Base-by-base conservation (phyloP, 2,888 invertebrate species). In the Drosophila nigritarsus region DNA sequence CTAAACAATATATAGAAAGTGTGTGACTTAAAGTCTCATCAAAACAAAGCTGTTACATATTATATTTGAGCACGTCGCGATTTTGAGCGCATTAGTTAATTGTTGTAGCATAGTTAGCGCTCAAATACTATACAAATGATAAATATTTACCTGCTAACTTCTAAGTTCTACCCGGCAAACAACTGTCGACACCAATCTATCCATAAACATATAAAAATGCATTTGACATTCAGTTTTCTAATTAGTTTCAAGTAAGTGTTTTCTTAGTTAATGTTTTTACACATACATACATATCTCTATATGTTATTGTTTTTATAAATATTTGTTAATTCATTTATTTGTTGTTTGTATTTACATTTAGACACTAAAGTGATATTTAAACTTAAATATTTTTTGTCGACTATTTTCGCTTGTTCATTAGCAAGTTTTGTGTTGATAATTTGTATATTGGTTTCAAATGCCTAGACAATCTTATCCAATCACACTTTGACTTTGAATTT, bases 21-120 rank as follows among this genome's bases (percentile, higher is more conserved):
- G 53, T 78, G 75, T 64, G 87, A 89, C 83, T 89, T 53, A 40
- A 81, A 84, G 87, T 89, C 89, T 75, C 73, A 78, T 81, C 73
- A 78, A 78, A 81, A 65, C 40, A 66, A 81, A 63, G 69, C 73
- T 78, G 82, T 82, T 78, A 48, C 60, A 67, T 60, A 60, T 70
- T 30, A 64, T 50, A 68, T 54, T 64, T 50, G 61, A 69, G 66
- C 81, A 72, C 56, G 42, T 64, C 62, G 67, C 70, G 49, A 63
- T 75, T 75, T 75, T 69, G 80, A 77, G 77, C 80, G 77, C 63
- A 63, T 73, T 75, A 73, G 75, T 66, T 63, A 73, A 67, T 73
- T 74, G 74, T 79, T 78, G 70, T 71, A 74, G 81, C 54, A 48
- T 67, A 83, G 72, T 60, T 64, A 54, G 61, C 69, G 75, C 73